These are phyloP conservation scores for Sipha maydis DNA, from an alignment of 2,888 invertebrate species.

Conservation along the genomic window DNA sequence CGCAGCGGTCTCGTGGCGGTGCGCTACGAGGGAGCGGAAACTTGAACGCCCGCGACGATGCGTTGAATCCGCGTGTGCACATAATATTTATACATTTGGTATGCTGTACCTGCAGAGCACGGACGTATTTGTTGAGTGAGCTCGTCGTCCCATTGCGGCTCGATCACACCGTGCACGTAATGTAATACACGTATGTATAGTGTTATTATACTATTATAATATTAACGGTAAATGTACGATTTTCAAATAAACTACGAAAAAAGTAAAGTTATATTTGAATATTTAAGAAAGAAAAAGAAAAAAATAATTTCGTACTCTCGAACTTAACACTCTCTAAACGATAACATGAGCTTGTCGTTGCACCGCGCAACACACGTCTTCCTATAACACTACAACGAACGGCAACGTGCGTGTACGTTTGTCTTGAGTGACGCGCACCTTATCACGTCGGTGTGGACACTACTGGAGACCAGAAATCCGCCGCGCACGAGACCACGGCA, in stretches of 20 bases:
- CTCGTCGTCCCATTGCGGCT: slow-evolving; percentile 18
- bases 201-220: no score
- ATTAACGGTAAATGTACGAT: no score
- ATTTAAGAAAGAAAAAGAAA: no score
- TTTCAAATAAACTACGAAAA: no score
- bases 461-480: slow-evolving; percentile 36
- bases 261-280: no score
- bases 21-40: not conserved
- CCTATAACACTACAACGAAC: no score
- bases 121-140: not conserved
- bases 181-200: not conserved
- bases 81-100: not conserved
- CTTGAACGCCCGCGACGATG: not conserved
- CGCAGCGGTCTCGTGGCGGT: not conserved
- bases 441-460: slow-evolving; percentile 24
- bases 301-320: not conserved
- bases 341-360: not conserved
- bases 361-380: not conserved
- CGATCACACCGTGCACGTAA: not conserved
- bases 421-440: not conserved
- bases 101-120: slow-evolving; percentile 14
- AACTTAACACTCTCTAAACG: no score
- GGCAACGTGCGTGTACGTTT: not conserved
- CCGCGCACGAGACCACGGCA: slow-evolving; percentile 10
- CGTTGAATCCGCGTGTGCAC: not conserved